Evolutionary conservation across 2,888 invertebrate genomes (phyloP).

Genomic region (Pedicia rivosa): DNA sequence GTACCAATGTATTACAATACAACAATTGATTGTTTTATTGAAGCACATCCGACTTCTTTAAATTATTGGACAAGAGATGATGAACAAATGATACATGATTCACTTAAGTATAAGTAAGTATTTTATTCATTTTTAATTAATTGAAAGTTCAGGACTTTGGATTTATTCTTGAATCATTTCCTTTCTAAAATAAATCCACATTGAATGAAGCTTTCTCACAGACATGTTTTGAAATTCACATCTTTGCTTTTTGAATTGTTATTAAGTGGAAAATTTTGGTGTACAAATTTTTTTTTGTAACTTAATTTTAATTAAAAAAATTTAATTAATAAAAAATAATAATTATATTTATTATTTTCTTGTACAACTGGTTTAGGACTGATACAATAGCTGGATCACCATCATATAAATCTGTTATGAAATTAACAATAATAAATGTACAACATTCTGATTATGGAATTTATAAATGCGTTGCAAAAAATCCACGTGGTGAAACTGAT

Average conservation of each 20-base stretch:
- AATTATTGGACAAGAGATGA: conserved; percentile 84
- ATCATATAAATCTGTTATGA: conserved; percentile 77
- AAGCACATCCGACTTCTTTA: conserved; percentile 82
- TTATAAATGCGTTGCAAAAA: conserved; percentile 72
- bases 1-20: conserved; percentile 71
- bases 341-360: not conserved
- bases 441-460: conserved; percentile 68
- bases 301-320: not conserved
- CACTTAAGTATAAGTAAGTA: conserved; percentile 54
- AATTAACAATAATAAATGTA: conserved; percentile 61
- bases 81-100: conserved; percentile 78
- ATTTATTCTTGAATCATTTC: too few species aligned
- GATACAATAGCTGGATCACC: conserved; percentile 53
- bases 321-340: not conserved
- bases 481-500: conserved; percentile 79
- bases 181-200: too few species aligned
- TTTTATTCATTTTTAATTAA: too few species aligned
- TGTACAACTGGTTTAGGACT: conserved; percentile 19
- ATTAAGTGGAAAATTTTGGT: too few species aligned
- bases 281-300: too few species aligned
- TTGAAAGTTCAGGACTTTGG: too few species aligned
- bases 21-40: conserved; percentile 76
- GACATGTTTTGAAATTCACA: too few species aligned
- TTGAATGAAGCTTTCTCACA: too few species aligned
- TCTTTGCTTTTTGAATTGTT: too few species aligned